Percentiles rank a stretch among this genome's conserved stretches.
Conservation (phyloP, 2,797 vertebrate genomes). For the Myiotriccus ornatus region DNA sequence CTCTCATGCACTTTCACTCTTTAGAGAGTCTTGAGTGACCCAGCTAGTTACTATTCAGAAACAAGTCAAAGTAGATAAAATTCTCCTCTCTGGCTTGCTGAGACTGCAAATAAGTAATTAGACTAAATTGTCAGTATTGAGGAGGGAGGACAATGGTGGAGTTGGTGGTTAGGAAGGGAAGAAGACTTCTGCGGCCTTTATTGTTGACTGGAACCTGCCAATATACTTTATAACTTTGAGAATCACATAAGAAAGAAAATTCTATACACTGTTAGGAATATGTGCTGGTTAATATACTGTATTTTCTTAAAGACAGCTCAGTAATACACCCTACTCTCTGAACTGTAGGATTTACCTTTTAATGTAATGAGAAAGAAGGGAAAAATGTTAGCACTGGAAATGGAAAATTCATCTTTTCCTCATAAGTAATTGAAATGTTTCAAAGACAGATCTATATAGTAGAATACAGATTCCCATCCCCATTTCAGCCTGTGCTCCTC, state of each 20-base stretch:
- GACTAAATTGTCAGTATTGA: conserved; percentile 67
- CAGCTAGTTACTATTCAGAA: conserved; percentile 92
- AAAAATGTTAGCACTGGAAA: conserved; percentile 59
- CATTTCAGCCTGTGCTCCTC: not conserved
- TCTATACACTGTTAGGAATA: conserved; percentile 17
- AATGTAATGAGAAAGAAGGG: conserved; percentile 73
- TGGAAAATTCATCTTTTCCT: conserved; percentile 68
- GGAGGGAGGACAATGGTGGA: not conserved
- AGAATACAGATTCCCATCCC: not conserved
- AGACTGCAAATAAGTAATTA: conserved; percentile 81
- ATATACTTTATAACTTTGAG: conserved; percentile 58
- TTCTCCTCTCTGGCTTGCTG: conserved; percentile 76
- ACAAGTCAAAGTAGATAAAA: conserved; percentile 80
- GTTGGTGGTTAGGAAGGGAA: not conserved
- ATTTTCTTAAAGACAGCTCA: conserved; percentile 56
- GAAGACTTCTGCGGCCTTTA: conserved; percentile 57
- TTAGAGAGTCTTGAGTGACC: conserved; percentile 78
- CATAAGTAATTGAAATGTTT: conserved; percentile 66
- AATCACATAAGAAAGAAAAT: conserved; percentile 54
- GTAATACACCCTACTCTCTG: conserved; percentile 27
- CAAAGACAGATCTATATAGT: conserved; percentile 18
- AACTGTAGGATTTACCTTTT: conserved; percentile 72
- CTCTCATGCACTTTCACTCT: conserved; percentile 82
- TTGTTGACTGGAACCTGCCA: conserved; percentile 68
- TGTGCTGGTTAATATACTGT: conserved; percentile 62